Base-by-base conservation (phyloP, 2,797 vertebrate genomes). In the Odontamblyopus rebecca region DNA sequence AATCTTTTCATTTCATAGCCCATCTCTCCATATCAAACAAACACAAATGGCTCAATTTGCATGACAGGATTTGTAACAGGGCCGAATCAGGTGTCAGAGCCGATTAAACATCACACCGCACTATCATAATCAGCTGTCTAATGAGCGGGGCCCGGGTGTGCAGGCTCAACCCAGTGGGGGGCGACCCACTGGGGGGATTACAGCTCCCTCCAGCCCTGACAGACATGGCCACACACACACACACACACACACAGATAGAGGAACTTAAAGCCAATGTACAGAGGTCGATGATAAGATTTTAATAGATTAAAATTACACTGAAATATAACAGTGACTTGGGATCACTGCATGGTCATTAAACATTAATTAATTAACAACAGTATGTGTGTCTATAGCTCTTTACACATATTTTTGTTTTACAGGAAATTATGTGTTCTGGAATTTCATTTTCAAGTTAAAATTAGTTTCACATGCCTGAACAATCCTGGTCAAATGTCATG, bases 31-130 rank as follows among this genome's bases (percentile, higher is more conserved):
- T 98, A 98, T 98, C 97, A 97, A 96, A 97, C 95, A 95, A 53
- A 93, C 96, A 96, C 96, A 96, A 97, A 96, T 96, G 95, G 95
- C 96, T 97, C 97, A 97, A 97, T 98, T 98, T 98, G 96, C 97
- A 98, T 98, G 97, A 98, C 96, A 95, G 97, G 97, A 98, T 98
- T 98, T 97, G 97, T 96, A 96, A 97, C 97, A 92, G 93, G 95
- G 96, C 95, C 38, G 95, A 99, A 98, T 98, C 97, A 97, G 96
- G 96, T 98, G 97, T 99, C 97, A 98, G 96, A 96, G 95, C 96
- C 95, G 96, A 99, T 99, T 99, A 99, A 98, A 98, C 96, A 97
- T 99, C 96, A 97, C 97, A 97, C 96, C 93, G 89, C 95, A 94
- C 96, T 96, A 96, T 99, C 97, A 98, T 98, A 99, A 99, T 99